Evolutionary conservation across 2,113 vertebrate species (phyloP).

Genomic region (Xenopus borealis): DNA sequence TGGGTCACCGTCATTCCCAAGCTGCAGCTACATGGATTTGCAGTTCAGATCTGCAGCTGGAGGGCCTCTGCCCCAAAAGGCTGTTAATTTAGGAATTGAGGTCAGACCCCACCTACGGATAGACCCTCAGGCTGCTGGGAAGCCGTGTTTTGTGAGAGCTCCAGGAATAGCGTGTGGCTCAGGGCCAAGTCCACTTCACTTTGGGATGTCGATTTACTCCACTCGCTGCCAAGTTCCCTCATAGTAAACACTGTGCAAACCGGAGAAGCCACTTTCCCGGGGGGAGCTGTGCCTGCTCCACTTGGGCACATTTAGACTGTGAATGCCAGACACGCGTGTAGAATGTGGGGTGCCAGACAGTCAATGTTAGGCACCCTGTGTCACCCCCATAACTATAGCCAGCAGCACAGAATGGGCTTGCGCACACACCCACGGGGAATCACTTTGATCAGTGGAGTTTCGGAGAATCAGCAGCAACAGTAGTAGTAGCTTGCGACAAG

Average conservation of each 20-base stretch:
- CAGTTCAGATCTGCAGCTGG: no score
- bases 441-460: no score
- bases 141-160: conserved; percentile 48
- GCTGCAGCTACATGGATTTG: no score
- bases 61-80: neutral
- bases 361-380: no score
- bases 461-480: neutral
- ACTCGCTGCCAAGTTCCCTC: conserved; percentile 61
- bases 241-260: conserved; percentile 63
- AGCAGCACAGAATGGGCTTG: no score
- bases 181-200: conserved; percentile 64
- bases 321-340: no score
- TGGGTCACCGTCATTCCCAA: no score
- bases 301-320: no score
- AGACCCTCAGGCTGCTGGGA: neutral
- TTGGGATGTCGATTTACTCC: conserved; percentile 63
- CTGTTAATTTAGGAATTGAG: neutral
- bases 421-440: no score
- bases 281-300: neutral
- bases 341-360: no score
- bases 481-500: neutral
- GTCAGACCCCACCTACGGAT: neutral
- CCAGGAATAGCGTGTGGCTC: conserved; percentile 70
- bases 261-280: conserved; percentile 45
- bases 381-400: no score